Conservation (phyloP, 2,113 vertebrate species). For the Scatophagus argus region DNA sequence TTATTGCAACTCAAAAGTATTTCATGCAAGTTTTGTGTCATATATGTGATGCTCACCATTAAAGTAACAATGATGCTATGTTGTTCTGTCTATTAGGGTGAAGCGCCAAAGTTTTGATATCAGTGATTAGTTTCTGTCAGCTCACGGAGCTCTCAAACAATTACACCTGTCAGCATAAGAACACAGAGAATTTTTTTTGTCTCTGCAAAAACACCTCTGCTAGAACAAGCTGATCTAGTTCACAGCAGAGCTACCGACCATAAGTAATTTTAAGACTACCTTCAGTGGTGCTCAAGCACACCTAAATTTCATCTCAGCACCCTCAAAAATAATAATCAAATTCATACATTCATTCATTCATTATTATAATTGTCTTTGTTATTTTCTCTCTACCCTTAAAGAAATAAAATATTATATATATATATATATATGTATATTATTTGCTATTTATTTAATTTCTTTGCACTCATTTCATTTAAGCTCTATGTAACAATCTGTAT, state of each 20-base stretch:
- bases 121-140: conserved; percentile 23
- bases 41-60: not conserved
- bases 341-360: too few species aligned
- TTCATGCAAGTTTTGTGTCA: not conserved
- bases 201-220: conserved; percentile 26
- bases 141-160: conserved; percentile 57
- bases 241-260: conserved; percentile 34
- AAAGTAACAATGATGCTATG: not conserved
- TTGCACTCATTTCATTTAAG: too few species aligned
- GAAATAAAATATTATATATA: too few species aligned
- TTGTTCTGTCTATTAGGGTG: not conserved
- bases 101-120: conserved; percentile 9
- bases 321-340: too few species aligned
- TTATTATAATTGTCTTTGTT: too few species aligned
- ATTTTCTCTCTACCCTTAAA: too few species aligned
- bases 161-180: conserved; percentile 52
- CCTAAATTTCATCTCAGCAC: too few species aligned
- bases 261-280: too few species aligned
- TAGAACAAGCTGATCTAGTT: conserved; percentile 36
- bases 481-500: too few species aligned
- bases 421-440: too few species aligned
- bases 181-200: conserved; percentile 37
- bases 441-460: too few species aligned
- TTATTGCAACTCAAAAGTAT: not conserved
- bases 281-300: too few species aligned